Conservation (phyloP, 1,140 invertebrate species). For the Hypothenemus hampei region DNA sequence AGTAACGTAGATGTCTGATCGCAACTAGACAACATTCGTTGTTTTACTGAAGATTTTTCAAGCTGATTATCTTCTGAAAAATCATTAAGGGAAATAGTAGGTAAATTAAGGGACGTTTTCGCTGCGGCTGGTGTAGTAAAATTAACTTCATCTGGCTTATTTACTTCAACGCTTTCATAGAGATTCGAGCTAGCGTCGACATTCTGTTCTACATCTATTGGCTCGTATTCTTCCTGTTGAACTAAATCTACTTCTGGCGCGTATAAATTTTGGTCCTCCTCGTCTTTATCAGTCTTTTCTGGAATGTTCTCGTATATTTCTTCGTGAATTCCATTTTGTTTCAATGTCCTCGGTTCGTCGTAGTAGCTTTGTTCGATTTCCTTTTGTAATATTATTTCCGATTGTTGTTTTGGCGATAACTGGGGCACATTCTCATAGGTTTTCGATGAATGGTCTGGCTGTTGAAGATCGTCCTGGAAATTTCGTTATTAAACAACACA, state of each 20-base stretch:
- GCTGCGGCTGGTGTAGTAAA: background rate
- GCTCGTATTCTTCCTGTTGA: slow-evolving; percentile 16
- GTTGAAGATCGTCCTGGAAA: slow-evolving; percentile 36
- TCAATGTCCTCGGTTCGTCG: slow-evolving; percentile 22
- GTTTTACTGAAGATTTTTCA: slow-evolving; percentile 38
- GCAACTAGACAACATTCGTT: slow-evolving; percentile 41
- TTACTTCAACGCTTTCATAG: slow-evolving; percentile 17
- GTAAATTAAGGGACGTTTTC: slow-evolving; percentile 19
- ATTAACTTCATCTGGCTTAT: background rate
- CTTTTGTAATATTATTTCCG: slow-evolving; percentile 23
- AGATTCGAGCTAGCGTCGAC: slow-evolving; percentile 8
- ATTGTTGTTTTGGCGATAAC: slow-evolving; percentile 18
- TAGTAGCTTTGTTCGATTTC: slow-evolving; percentile 32
- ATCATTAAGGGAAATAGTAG: slow-evolving; percentile 30
- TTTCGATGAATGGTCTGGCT: slow-evolving; percentile 21
- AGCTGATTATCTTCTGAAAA: slow-evolving; percentile 25
- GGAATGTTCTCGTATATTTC: slow-evolving; percentile 34
- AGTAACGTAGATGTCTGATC: slow-evolving; percentile 41
- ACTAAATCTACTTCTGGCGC: slow-evolving; percentile 22
- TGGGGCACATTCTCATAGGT: slow-evolving; percentile 30
- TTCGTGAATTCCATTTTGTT: slow-evolving; percentile 28
- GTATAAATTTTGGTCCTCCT: slow-evolving; percentile 29
- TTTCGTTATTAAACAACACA: slow-evolving; percentile 35
- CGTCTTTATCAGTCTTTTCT: slow-evolving; percentile 30
- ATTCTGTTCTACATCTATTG: slow-evolving; percentile 8